Conservation (phyloP, 1,140 invertebrate genomes). For the Rhyacophila brunnea region DNA sequence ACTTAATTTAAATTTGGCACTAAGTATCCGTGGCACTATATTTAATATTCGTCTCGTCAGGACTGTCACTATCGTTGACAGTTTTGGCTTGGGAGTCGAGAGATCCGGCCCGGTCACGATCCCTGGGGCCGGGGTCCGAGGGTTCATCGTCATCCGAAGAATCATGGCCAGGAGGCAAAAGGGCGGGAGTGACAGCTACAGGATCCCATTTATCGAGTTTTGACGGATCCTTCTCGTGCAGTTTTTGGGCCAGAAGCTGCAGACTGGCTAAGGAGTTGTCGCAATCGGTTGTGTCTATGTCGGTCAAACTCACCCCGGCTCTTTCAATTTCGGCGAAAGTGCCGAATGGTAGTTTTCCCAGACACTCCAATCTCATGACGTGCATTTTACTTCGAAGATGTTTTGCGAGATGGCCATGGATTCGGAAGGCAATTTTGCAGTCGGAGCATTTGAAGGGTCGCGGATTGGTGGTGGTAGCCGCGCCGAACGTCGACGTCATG, state of each 20-base stretch:
- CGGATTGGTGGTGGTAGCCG: conserved; percentile 83
- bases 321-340: conserved; percentile 93
- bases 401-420: conserved; percentile 94
- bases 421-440: conserved; percentile 94
- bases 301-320: conserved; percentile 84
- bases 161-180: conserved; percentile 40
- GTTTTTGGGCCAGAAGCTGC: conserved; percentile 74
- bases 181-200: conserved; percentile 33
- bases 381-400: conserved; percentile 96
- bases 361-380: conserved; percentile 90
- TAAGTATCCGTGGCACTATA: conserved; percentile 59
- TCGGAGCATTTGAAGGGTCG: conserved; percentile 92
- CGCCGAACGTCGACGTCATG: conserved; percentile 84
- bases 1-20: conserved; percentile 53
- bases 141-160: conserved; percentile 50
- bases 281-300: conserved; percentile 92
- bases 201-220: conserved; percentile 66
- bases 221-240: conserved; percentile 79
- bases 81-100: conserved; percentile 46
- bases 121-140: conserved; percentile 37
- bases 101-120: conserved; percentile 36
- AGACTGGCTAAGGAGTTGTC: conserved; percentile 86
- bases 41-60: conserved; percentile 48
- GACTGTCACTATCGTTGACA: conserved; percentile 47
- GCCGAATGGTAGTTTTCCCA: conserved; percentile 92